A percentile compares a stretch with the other conserved stretches of the same genome.
phyloP scores from a whole-genome alignment of 1,140 invertebrate genomes.

The Drosophila mayri region DNA sequence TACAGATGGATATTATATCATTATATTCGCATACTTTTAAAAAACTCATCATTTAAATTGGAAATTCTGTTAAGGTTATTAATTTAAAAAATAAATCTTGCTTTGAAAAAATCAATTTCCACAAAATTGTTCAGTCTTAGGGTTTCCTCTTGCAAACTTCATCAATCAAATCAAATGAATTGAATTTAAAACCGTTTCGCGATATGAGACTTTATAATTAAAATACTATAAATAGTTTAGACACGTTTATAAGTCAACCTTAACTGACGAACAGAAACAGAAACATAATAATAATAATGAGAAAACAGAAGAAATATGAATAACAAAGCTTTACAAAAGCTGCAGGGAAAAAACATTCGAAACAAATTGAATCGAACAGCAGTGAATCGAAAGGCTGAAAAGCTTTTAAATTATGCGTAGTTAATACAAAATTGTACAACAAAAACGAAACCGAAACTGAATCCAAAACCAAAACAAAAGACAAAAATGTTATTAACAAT shows the following conservation, averaged over 20 bases:
- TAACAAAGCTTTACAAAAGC: conserved; percentile 33
- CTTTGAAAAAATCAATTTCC: not conserved
- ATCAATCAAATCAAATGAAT: conserved; percentile 20
- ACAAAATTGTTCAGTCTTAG: not conserved
- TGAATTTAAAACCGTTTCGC: conserved; percentile 4
- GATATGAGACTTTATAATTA: conserved; percentile 12
- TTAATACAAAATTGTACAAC: conserved; percentile 50
- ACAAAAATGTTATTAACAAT: conserved; percentile 63
- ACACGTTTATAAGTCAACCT: conserved; percentile 32
- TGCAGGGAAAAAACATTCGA: conserved; percentile 16
- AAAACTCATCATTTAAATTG: not conserved
- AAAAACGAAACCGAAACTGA: conserved; percentile 18
- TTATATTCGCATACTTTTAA: not conserved
- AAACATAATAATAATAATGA: conserved; percentile 6
- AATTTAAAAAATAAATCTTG: too few relatives aligned
- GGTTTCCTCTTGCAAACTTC: not conserved
- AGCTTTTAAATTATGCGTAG: conserved; percentile 62
- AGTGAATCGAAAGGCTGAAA: conserved; percentile 41
- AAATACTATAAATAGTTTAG: conserved; percentile 35
- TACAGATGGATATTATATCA: not conserved
- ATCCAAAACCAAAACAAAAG: conserved; percentile 31
- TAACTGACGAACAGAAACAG: conserved; percentile 15
- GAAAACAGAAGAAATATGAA: conserved; percentile 9
- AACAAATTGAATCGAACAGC: conserved; percentile 41
- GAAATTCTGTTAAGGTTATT: not conserved